A percentile compares a stretch with the other conserved stretches of the same genome.
Conservation (phyloP, 2,888 invertebrate genomes). For the Athalia rosae region DNA sequence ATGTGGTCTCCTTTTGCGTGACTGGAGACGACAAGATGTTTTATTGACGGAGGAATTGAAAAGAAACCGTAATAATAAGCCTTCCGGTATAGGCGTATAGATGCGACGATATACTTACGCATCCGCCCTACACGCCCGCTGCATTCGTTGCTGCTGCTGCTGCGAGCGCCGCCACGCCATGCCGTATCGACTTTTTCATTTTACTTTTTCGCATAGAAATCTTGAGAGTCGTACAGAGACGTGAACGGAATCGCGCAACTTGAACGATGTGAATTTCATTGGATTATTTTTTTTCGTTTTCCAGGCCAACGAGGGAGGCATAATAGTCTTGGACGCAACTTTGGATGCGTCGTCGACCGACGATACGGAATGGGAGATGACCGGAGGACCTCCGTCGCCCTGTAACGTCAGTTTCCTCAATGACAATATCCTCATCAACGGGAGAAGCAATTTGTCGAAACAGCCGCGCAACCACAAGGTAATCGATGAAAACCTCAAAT, state of each 20-base stretch:
- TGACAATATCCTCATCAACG: conserved; percentile 93
- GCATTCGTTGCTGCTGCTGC: too few species aligned
- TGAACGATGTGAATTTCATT: background rate
- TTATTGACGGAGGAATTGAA: conserved; percentile 58
- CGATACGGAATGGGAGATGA: conserved; percentile 76
- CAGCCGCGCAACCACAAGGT: conserved; percentile 80
- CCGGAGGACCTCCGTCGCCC: conserved; percentile 83
- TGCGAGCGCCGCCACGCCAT: too few species aligned
- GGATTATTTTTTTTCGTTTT: conserved; percentile 59
- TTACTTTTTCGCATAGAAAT: too few species aligned
- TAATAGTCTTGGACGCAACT: conserved; percentile 78
- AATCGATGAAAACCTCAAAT: conserved; percentile 47
- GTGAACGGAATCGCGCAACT: too few species aligned
- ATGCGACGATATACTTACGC: conserved; percentile 27
- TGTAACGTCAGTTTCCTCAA: conserved; percentile 90
- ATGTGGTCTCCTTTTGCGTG: conserved; percentile 21
- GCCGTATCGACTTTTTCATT: too few species aligned
- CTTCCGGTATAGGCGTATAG: conserved; percentile 38
- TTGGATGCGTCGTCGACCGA: conserved; percentile 80
- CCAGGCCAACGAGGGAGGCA: conserved; percentile 79
- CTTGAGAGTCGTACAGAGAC: too few species aligned
- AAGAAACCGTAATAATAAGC: conserved; percentile 51
- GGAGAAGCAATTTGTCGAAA: conserved; percentile 87
- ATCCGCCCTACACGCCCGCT: conserved; percentile 43
- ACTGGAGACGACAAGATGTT: conserved; percentile 54